Percentiles rank a stretch among this genome's conserved stretches.
phyloP scores from a whole-genome alignment of 2,888 invertebrate genomes.

The Abrostola tripartita region DNA sequence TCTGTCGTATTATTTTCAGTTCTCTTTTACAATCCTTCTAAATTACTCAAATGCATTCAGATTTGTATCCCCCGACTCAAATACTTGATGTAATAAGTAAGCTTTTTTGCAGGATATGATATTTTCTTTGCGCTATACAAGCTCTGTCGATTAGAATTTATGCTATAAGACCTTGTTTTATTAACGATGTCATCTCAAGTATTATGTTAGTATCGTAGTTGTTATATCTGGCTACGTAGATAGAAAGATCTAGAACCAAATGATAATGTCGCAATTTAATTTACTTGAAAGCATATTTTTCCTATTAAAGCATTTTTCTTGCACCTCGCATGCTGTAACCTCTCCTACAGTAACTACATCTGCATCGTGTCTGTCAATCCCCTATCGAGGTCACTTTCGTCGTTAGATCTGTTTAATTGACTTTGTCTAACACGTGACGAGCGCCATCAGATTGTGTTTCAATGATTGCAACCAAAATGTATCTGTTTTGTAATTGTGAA shows the following conservation, averaged over 20 bases:
- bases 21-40: neutral
- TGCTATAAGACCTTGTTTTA: too few relatives aligned
- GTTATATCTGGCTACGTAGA: too few relatives aligned
- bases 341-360: constrained; percentile 41
- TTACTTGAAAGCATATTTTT: neutral
- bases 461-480: constrained; percentile 5
- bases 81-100: too few relatives aligned
- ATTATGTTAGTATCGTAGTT: too few relatives aligned
- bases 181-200: too few relatives aligned
- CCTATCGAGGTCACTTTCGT: constrained; percentile 57
- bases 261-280: neutral
- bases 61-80: too few relatives aligned
- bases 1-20: neutral
- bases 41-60: neutral
- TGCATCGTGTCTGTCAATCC: constrained; percentile 54
- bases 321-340: constrained; percentile 26
- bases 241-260: neutral
- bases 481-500: neutral
- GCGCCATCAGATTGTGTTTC: constrained; percentile 45
- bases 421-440: constrained; percentile 49
- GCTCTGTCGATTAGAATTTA: too few relatives aligned
- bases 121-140: too few relatives aligned
- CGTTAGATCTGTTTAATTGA: constrained; percentile 56
- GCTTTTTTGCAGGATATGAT: too few relatives aligned
- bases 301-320: neutral